phyloP scores from a whole-genome alignment of 2,797 vertebrate species.

The Paguma larvata region DNA sequence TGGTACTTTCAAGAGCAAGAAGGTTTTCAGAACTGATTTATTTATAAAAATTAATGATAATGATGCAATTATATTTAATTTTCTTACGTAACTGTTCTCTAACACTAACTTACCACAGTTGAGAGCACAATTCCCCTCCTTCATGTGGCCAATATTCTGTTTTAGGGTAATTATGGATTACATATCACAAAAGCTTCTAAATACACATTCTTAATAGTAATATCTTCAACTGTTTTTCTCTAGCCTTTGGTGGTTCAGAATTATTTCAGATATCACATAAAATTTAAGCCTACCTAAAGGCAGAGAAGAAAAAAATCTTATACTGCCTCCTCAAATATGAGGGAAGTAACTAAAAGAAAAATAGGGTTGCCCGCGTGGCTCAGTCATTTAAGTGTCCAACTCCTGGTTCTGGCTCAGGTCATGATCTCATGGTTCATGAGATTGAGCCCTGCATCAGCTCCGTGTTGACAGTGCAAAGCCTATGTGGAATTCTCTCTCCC shows the following conservation, averaged over 20 bases:
- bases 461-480: too few species aligned
- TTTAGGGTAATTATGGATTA: background rate
- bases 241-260: background rate
- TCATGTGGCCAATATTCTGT: background rate
- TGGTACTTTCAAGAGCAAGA: background rate
- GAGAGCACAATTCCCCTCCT: background rate
- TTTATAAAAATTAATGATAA: slow-evolving; percentile 39
- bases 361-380: too few species aligned
- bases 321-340: background rate
- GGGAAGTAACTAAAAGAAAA: background rate
- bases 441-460: too few species aligned
- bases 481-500: too few species aligned
- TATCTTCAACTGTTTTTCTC: slow-evolving; percentile 22
- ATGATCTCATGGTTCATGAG: too few species aligned
- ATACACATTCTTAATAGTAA: background rate
- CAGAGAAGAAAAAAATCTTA: background rate
- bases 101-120: background rate
- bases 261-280: background rate
- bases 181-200: background rate
- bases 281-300: background rate
- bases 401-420: too few species aligned
- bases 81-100: background rate
- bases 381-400: too few species aligned
- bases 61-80: background rate
- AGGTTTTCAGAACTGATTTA: background rate